Evolutionary conservation across 2,797 vertebrate species (phyloP).

Genomic region (Schizothorax lantsangensis): DNA sequence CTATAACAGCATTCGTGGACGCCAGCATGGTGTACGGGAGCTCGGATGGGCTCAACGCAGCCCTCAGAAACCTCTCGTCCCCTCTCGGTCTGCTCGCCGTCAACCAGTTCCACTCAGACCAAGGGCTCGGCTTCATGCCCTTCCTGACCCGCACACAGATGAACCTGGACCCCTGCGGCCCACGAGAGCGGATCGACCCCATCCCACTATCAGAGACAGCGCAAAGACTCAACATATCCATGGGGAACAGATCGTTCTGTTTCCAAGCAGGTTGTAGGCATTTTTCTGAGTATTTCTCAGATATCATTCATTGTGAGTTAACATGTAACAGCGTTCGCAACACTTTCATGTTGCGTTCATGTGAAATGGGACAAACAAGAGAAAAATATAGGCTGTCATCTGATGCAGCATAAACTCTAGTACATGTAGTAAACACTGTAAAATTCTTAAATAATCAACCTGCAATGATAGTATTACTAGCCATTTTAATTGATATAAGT

Average conservation of each 20-base stretch:
- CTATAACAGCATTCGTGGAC: conserved; percentile 83
- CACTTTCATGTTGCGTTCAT: background rate
- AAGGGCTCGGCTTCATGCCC: conserved; percentile 76
- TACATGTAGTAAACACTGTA: no score
- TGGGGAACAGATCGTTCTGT: conserved; percentile 75
- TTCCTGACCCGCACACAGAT: conserved; percentile 74
- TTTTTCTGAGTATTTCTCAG: background rate
- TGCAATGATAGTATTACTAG: no score
- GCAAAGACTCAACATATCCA: conserved; percentile 36
- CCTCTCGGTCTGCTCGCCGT: conserved; percentile 73
- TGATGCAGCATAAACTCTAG: no score
- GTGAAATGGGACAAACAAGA: no score
- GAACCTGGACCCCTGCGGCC: conserved; percentile 78
- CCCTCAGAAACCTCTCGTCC: conserved; percentile 76
- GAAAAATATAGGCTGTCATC: no score
- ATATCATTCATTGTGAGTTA: background rate
- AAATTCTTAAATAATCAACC: no score
- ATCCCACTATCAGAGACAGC: background rate
- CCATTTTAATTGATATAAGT: background rate
- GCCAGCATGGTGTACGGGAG: conserved; percentile 85
- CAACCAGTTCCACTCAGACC: conserved; percentile 76
- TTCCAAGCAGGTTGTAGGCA: conserved; percentile 79
- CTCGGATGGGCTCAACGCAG: conserved; percentile 67
- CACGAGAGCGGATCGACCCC: conserved; percentile 63
- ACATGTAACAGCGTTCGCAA: background rate